Evolutionary conservation across 2,888 invertebrate genomes (phyloP).

Genomic region (Philopedon plagiatum): DNA sequence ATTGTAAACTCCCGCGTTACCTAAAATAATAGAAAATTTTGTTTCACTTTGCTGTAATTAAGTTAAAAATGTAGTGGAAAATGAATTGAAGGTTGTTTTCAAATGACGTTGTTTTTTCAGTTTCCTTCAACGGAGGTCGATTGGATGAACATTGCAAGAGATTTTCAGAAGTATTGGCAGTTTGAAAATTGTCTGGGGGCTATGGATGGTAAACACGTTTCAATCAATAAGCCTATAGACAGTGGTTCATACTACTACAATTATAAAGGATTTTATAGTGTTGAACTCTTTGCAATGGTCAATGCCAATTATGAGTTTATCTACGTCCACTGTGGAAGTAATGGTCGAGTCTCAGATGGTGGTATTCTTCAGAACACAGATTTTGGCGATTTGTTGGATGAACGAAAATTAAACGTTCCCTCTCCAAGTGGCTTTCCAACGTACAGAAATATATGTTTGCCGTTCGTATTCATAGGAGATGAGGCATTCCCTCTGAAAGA

Average conservation of each 20-base stretch:
- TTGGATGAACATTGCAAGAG: slow-evolving; percentile 44
- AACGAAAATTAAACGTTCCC: slow-evolving; percentile 31
- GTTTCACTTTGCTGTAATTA: background rate
- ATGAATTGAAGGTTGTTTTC: background rate
- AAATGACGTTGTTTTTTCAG: slow-evolving; percentile 27
- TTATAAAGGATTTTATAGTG: slow-evolving; percentile 52
- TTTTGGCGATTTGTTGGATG: slow-evolving; percentile 39
- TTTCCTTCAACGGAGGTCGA: slow-evolving; percentile 37
- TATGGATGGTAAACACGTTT: slow-evolving; percentile 52
- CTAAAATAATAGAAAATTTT: background rate
- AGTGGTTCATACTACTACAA: slow-evolving; percentile 50
- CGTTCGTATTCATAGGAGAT: slow-evolving; percentile 47
- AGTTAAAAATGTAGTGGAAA: background rate
- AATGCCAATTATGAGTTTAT: slow-evolving; percentile 57
- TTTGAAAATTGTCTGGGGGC: slow-evolving; percentile 52
- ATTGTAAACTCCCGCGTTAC: background rate
- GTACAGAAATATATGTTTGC: slow-evolving; percentile 27
- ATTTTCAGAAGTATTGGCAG: slow-evolving; percentile 50
- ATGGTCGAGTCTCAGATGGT: slow-evolving; percentile 55
- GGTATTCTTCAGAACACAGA: slow-evolving; percentile 52
- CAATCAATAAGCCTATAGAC: slow-evolving; percentile 44
- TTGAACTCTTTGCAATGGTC: slow-evolving; percentile 52
- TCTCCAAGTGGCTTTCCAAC: slow-evolving; percentile 17
- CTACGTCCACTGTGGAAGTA: slow-evolving; percentile 55
- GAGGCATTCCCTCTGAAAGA: slow-evolving; percentile 46